These are phyloP conservation scores for Neocrepidodera transversa DNA, from an alignment of 2,888 invertebrate species.

Conservation along the genomic window DNA sequence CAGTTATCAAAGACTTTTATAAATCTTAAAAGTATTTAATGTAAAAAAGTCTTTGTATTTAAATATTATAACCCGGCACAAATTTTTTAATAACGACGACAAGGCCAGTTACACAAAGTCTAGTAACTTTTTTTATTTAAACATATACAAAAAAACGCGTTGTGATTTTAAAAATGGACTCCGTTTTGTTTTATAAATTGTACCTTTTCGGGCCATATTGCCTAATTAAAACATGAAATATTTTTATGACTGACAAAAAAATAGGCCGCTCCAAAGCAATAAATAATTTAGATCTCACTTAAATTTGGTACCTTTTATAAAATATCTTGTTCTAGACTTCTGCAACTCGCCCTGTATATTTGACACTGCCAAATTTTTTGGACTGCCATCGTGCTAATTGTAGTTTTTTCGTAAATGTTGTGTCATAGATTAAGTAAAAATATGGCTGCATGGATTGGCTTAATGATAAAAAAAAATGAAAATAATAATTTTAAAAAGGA, in stretches of 20 bases:
- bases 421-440: conserved; percentile 37
- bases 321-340: not conserved
- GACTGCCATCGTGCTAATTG: conserved; percentile 56
- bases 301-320: not conserved
- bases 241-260: not conserved
- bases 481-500: conserved; percentile 30
- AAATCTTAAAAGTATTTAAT: conserved; percentile 24
- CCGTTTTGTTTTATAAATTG: no score
- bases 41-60: conserved; percentile 34
- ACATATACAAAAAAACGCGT: conserved; percentile 7
- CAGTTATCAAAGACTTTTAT: conserved; percentile 38
- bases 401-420: conserved; percentile 49
- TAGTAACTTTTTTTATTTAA: conserved; percentile 1
- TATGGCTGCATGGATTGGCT: conserved; percentile 50
- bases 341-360: conserved; percentile 26
- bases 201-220: no score
- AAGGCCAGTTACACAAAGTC: conserved; percentile 16
- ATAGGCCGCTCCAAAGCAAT: no score
- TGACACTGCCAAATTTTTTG: conserved; percentile 60
- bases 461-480: conserved; percentile 32
- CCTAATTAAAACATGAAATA: no score
- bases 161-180: conserved; percentile 13
- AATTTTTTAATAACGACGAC: conserved; percentile 34
- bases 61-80: conserved; percentile 43
- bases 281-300: not conserved